Base-by-base conservation (phyloP, 2,113 vertebrate species). In the Peromyscus maniculatus region DNA sequence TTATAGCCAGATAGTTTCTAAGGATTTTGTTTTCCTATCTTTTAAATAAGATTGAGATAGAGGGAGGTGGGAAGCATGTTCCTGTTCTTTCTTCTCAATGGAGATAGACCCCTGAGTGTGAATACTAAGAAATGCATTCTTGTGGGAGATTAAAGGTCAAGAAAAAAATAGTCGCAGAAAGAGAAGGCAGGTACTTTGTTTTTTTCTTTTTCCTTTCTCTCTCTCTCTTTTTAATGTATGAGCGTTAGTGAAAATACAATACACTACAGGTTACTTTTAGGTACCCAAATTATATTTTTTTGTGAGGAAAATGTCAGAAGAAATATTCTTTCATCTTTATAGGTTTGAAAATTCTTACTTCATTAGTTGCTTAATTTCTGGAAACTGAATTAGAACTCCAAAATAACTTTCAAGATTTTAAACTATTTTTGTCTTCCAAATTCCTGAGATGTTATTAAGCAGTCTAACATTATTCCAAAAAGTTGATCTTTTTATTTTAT, bases 211-310 rank as follows among this genome's bases (percentile, higher is more conserved):
- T 49, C 62, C 7, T 7, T 94, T 46, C 71, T 43, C 95, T 67
- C 52, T 52, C 52, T 52, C 52, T 69, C 69, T 92, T 82, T 31
- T 31, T 67, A 33, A 80, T 13, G 71, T 22, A 84, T 72, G 43
- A 64, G 46, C 67, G 9, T 91, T 57, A 8, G 5, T 87, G 26
- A 82, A 8, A 87, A n/a, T 24, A 77, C 1, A 36, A 66, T 80
- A 88, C 64, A 4, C 5, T 92, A 36, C 0, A 59, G 57, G 7
- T 83, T 22, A 69, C 17, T 0, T 95, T 17, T n/a, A 31, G 26
- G 1, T 92, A 5, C 39, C 10, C 90, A 96, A 90, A 69, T 91
- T 87, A 36, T 62, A 84, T 49, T 95, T 96, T 93, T 52, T 52
- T 9, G 3, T 91, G 11, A 96, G 7, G 89, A 91, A 74, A 4